These are phyloP conservation scores for Electrophaes corylata DNA, from an alignment of 2,888 invertebrate species.

Conservation along the genomic window DNA sequence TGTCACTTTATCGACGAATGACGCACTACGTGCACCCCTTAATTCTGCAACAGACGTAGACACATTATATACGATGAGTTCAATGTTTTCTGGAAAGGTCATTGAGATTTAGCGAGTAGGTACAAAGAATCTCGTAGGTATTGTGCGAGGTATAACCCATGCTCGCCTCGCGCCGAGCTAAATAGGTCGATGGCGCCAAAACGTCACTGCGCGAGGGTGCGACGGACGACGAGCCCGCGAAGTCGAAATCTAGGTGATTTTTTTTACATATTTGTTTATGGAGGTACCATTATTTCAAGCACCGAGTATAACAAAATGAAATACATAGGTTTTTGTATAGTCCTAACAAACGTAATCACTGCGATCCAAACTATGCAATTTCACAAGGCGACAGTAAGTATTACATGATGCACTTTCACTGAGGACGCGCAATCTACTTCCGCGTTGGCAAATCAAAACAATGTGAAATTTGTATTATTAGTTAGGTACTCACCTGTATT, in stretches of 20 bases:
- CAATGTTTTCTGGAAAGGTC: constrained; percentile 65
- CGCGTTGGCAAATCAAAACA: constrained; percentile 59
- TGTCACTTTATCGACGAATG: constrained; percentile 77
- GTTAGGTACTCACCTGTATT: constrained; percentile 70
- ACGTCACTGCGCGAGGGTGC: constrained; percentile 66
- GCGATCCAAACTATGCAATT: constrained; percentile 71
- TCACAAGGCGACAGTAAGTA: constrained; percentile 79
- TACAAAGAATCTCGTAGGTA: constrained; percentile 59
- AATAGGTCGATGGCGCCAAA: constrained; percentile 84
- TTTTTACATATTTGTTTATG: constrained; percentile 32
- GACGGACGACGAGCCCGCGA: constrained; percentile 39
- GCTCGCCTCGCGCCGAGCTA: constrained; percentile 72
- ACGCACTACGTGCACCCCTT: constrained; percentile 81
- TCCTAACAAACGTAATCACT: constrained; percentile 51
- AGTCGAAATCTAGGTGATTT: too few relatives aligned
- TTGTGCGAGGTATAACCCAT: constrained; percentile 53
- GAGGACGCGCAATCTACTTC: constrained; percentile 65
- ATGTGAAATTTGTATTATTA: constrained; percentile 47
- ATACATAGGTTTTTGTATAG: constrained; percentile 57
- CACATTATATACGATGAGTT: constrained; percentile 35
- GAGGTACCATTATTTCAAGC: constrained; percentile 38
- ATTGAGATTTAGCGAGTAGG: constrained; percentile 54
- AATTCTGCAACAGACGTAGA: constrained; percentile 72
- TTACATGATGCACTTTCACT: constrained; percentile 85
- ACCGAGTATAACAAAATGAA: constrained; percentile 49